Percentiles rank a stretch among this genome's conserved stretches.
These are phyloP conservation scores for Varanus salvator DNA, from an alignment of 2,113 vertebrate genomes.

Conservation along the genomic window DNA sequence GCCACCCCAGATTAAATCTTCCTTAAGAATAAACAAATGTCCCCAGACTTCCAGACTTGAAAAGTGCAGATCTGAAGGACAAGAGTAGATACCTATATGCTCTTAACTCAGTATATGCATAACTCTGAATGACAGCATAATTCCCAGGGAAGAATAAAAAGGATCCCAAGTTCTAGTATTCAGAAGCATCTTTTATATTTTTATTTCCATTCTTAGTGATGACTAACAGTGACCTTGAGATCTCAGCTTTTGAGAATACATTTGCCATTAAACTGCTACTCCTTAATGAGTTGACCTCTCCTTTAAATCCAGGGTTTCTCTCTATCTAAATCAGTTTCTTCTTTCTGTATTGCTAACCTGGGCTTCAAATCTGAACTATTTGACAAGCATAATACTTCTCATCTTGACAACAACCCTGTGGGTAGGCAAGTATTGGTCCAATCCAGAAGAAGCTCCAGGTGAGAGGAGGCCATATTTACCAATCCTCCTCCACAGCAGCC, in stretches of 20 bases:
- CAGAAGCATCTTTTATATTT: neutral
- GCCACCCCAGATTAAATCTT: neutral
- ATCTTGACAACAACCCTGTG: no score
- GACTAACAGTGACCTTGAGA: neutral
- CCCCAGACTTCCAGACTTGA: neutral
- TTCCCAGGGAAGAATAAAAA: neutral
- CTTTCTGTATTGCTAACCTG: neutral
- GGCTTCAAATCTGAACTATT: no score
- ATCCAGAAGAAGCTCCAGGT: no score
- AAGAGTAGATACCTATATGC: neutral
- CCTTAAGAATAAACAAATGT: neutral
- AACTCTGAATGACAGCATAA: neutral
- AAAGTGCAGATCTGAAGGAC: neutral
- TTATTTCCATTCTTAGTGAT: neutral
- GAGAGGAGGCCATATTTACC: no score
- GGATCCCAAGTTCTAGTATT: neutral
- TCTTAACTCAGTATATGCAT: neutral
- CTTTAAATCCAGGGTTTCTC: neutral
- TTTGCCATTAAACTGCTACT: neutral
- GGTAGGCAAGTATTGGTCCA: no score
- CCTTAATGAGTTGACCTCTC: neutral
- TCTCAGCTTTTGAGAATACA: neutral
- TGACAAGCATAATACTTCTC: no score
- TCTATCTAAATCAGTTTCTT: neutral
- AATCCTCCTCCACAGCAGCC: no score